Percentiles rank a stretch among this genome's conserved stretches.
Evolutionary conservation across 1,140 invertebrate species (phyloP).

Genomic region (Bombus sibiricus): DNA sequence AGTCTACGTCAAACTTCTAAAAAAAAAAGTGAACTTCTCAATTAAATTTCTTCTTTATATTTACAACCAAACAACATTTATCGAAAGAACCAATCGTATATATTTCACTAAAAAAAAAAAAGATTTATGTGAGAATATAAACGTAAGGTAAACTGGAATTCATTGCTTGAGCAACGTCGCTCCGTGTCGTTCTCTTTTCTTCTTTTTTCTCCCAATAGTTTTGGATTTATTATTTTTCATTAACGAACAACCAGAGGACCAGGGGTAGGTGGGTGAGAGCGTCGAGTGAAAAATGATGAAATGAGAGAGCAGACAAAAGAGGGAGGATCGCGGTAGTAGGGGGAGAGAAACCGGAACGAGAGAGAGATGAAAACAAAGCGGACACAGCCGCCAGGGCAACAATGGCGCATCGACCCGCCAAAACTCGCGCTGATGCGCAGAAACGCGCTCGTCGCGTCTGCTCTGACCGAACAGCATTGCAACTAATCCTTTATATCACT

Average conservation of each 20-base stretch:
- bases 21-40: no score
- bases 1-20: no score
- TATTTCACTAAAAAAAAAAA: not conserved
- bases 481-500: not conserved
- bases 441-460: slow-evolving; percentile 48
- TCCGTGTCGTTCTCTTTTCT: not conserved
- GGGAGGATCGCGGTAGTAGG: not conserved
- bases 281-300: slow-evolving; percentile 44
- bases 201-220: slow-evolving; percentile 4
- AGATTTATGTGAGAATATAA: not conserved
- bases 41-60: not conserved
- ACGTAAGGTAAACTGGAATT: not conserved
- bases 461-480: slow-evolving; percentile 20
- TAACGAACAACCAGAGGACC: slow-evolving; percentile 20
- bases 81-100: not conserved
- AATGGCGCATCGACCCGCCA: slow-evolving; percentile 78
- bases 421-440: slow-evolving; percentile 69
- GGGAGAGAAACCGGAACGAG: not conserved
- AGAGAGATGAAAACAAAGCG: slow-evolving; percentile 70
- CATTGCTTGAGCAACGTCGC: not conserved
- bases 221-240: slow-evolving; percentile 51
- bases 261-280: not conserved
- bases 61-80: not conserved
- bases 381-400: slow-evolving; percentile 70
- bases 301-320: slow-evolving; percentile 24